A percentile compares a stretch with the other conserved stretches of the same genome.
Conservation (phyloP, 1,140 invertebrate species). For the Nasonia giraulti region DNA sequence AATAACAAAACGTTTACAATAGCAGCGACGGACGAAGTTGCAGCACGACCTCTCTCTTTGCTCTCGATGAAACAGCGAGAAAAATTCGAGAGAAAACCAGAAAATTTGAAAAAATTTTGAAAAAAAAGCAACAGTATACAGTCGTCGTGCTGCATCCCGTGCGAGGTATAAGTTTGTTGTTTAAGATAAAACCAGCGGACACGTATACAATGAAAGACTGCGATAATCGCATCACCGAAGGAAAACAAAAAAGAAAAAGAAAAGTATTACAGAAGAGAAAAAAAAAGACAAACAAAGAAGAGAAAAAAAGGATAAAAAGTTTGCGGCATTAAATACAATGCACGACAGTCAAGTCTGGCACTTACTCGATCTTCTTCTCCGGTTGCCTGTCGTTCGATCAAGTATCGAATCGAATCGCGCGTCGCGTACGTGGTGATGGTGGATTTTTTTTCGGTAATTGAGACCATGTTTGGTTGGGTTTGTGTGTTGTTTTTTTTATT, state of each 20-base stretch:
- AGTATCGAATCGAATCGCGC: conserved; percentile 62
- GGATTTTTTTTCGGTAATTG: conserved; percentile 55
- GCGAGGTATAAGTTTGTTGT: conserved; percentile 30
- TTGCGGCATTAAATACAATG: neutral
- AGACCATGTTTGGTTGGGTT: conserved; percentile 64
- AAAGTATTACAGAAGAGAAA: conserved; percentile 26
- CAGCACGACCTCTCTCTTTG: conserved; percentile 43
- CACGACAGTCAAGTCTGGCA: conserved; percentile 56
- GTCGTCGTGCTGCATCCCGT: conserved; percentile 50
- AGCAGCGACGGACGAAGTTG: conserved; percentile 60
- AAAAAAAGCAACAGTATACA: neutral
- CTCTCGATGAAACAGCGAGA: neutral
- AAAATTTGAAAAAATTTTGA: neutral
- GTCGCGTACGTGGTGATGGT: conserved; percentile 68
- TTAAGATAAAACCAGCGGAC: conserved; percentile 54
- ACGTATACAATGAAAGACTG: conserved; percentile 57
- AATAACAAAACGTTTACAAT: conserved; percentile 51
- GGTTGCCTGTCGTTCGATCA: conserved; percentile 72
- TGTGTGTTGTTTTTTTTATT: conserved; percentile 65
- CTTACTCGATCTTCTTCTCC: conserved; percentile 75
- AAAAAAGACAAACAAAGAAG: conserved; percentile 42
- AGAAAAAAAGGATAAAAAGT: conserved; percentile 37
- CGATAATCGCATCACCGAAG: conserved; percentile 56
- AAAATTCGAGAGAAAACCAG: neutral
- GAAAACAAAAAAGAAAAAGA: conserved; percentile 57